phyloP scores from a whole-genome alignment of 1,140 invertebrate genomes.

The Drosophila pallidifrons region DNA sequence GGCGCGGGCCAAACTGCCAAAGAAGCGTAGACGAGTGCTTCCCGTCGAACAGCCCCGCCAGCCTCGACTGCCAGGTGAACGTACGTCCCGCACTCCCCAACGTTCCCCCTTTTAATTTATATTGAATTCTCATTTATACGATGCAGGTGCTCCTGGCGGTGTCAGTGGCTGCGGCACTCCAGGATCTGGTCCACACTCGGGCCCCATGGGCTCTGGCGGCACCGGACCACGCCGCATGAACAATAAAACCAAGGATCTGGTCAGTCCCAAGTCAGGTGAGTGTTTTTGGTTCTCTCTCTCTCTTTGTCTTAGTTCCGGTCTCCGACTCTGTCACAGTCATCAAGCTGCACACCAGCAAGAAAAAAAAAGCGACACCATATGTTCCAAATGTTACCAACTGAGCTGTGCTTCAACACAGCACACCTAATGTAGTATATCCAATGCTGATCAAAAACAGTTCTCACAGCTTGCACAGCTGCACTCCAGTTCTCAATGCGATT shows the following conservation, averaged over 20 bases:
- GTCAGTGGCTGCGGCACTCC: slow-evolving; percentile 82
- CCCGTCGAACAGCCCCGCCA: slow-evolving; percentile 95
- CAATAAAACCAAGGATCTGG: slow-evolving; percentile 85
- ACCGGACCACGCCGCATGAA: slow-evolving; percentile 84
- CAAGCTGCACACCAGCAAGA: slow-evolving; percentile 31
- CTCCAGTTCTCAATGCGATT: slow-evolving; percentile 40
- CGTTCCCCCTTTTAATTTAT: background rate
- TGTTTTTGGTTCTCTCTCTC: slow-evolving; percentile 42
- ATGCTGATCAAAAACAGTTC: background rate
- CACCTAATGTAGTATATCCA: slow-evolving; percentile 41
- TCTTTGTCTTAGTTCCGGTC: slow-evolving; percentile 6
- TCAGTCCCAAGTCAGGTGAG: slow-evolving; percentile 85
- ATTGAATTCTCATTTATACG: background rate
- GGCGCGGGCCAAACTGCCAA: slow-evolving; percentile 97
- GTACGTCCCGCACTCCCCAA: slow-evolving; percentile 28
- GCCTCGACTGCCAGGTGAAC: slow-evolving; percentile 86
- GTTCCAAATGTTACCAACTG: slow-evolving; percentile 5
- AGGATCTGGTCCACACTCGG: slow-evolving; percentile 81
- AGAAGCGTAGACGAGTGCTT: slow-evolving; percentile 96
- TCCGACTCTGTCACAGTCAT: slow-evolving; percentile 5
- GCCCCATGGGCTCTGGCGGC: slow-evolving; percentile 82
- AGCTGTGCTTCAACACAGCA: slow-evolving; percentile 46
- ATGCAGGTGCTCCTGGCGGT: slow-evolving; percentile 73
- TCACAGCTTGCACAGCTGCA: slow-evolving; percentile 46
- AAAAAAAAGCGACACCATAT: slow-evolving; percentile 12